Evolutionary conservation across 2,113 vertebrate genomes (phyloP).

Genomic region (Ceyx melanurus): DNA sequence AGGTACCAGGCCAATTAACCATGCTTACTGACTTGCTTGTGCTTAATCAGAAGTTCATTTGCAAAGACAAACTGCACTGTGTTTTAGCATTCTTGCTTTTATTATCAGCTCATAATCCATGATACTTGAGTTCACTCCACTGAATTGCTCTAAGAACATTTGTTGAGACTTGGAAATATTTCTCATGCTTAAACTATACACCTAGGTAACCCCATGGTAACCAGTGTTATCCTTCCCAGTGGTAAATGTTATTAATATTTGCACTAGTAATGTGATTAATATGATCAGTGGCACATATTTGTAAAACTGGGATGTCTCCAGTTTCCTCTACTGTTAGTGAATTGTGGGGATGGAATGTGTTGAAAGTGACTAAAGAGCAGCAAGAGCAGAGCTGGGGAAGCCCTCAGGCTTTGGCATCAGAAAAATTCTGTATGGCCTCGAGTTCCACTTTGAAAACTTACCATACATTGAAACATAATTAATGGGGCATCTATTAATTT

Average conservation of each 20-base stretch:
- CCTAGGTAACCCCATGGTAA: neutral
- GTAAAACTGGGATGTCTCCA: conserved; percentile 4
- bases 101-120: neutral
- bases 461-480: neutral
- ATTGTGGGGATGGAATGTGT: neutral
- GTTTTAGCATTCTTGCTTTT: neutral
- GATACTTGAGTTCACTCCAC: neutral
- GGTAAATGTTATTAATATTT: neutral
- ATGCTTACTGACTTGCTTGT: neutral
- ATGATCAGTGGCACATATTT: neutral
- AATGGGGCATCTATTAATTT: neutral
- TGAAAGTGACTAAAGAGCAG: neutral
- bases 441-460: neutral
- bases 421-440: neutral
- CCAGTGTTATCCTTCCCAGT: neutral
- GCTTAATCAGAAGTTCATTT: neutral
- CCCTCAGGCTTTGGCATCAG: conserved; percentile 32
- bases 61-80: neutral
- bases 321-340: neutral
- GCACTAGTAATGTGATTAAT: neutral
- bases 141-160: neutral
- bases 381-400: conserved; percentile 1
- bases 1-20: accelerated
- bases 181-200: neutral
- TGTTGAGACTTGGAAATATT: neutral